These are phyloP conservation scores for Drosophila seclusa DNA, from an alignment of 2,888 invertebrate genomes.

Conservation along the genomic window DNA sequence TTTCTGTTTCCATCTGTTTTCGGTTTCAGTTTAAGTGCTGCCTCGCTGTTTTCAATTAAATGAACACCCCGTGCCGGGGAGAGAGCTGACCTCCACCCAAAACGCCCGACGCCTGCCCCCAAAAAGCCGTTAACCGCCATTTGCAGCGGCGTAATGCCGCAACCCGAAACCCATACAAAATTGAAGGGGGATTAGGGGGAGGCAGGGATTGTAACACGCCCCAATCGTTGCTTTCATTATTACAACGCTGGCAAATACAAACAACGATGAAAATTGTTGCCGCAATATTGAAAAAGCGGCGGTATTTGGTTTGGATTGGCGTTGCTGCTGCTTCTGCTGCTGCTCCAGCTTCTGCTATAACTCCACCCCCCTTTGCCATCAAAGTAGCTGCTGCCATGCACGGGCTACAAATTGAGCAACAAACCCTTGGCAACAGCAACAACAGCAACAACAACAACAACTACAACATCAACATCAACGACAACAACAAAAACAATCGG, in stretches of 20 bases:
- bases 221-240: constrained; percentile 77
- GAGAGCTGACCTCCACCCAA: constrained; percentile 2
- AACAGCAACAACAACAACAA: constrained; percentile 31
- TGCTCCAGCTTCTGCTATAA: not conserved
- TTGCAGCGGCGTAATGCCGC: constrained; percentile 28
- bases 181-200: not conserved
- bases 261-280: constrained; percentile 77
- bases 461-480: constrained; percentile 29
- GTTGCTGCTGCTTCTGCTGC: constrained; percentile 23
- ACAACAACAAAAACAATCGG: constrained; percentile 58
- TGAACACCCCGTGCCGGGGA: constrained; percentile 54
- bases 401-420: constrained; percentile 71
- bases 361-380: not conserved
- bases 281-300: constrained; percentile 77
- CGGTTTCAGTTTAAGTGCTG: constrained; percentile 72
- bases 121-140: constrained; percentile 35
- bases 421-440: constrained; percentile 58
- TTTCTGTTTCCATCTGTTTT: constrained; percentile 72
- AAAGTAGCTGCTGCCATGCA: constrained; percentile 46
- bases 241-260: constrained; percentile 69
- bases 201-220: constrained; percentile 39
- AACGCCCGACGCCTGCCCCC: not conserved
- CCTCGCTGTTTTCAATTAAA: constrained; percentile 75
- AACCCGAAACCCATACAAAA: constrained; percentile 47
- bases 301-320: constrained; percentile 68